Evolutionary conservation across 1,140 invertebrate genomes (phyloP).

Genomic region (Conus betulinus): DNA sequence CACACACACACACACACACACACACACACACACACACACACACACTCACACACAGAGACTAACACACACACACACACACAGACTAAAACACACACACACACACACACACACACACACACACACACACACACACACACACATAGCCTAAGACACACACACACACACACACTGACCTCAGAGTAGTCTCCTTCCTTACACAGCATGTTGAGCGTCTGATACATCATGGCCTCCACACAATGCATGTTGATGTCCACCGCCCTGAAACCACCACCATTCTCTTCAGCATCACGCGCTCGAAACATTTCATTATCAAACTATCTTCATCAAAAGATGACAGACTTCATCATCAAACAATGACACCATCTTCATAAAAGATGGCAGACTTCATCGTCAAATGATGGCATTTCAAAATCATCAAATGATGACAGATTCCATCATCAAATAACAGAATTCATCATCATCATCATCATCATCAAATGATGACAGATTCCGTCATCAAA

Average conservation of each 20-base stretch:
- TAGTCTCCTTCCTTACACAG: constrained; percentile 88
- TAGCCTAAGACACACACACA: no score
- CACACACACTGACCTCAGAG: constrained; percentile 77
- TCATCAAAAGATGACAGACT: no score
- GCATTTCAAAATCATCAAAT: no score
- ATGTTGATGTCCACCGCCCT: constrained; percentile 83
- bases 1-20: constrained; percentile 22
- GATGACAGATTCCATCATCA: no score
- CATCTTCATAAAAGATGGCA: no score
- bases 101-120: constrained; percentile 11
- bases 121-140: neutral
- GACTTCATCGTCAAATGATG: no score
- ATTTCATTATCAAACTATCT: no score
- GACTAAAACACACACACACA: neutral
- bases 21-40: neutral
- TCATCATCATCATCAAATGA: no score
- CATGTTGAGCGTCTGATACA: constrained; percentile 83
- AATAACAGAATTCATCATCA: no score
- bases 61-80: neutral
- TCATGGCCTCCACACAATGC: constrained; percentile 86
- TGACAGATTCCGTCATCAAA: no score
- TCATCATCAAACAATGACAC: no score
- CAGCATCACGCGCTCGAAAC: no score
- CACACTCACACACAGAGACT: constrained; percentile 19
- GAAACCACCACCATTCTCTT: neutral